Percentiles rank a stretch among this genome's conserved stretches.
phyloP scores from a whole-genome alignment of 2,797 vertebrate species.

The Diplodus puntazzo region DNA sequence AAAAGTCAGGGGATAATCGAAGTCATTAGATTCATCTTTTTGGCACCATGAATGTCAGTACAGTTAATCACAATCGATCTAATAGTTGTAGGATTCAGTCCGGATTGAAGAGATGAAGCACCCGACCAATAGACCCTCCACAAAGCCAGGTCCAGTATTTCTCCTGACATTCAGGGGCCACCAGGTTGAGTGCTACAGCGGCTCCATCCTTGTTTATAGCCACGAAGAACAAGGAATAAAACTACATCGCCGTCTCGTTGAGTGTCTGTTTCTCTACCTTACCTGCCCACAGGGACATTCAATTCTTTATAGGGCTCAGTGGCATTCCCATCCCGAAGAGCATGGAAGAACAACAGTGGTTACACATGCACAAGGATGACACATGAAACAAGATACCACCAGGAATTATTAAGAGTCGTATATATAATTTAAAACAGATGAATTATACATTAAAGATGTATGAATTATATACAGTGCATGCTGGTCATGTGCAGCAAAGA shows the following conservation, averaged over 20 bases:
- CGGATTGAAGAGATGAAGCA: neutral
- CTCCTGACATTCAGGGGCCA: neutral
- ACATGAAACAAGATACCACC: slow-evolving; percentile 25
- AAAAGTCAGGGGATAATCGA: neutral
- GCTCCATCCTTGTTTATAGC: slow-evolving; percentile 33
- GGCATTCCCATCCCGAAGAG: slow-evolving; percentile 25
- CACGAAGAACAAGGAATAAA: slow-evolving; percentile 18
- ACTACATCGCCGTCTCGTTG: slow-evolving; percentile 6
- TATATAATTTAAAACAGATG: slow-evolving; percentile 33
- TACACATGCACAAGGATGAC: slow-evolving; percentile 28
- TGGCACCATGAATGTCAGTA: neutral
- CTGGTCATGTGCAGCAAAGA: neutral
- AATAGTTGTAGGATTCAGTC: neutral
- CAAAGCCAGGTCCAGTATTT: neutral
- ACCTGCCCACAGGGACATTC: slow-evolving; percentile 38
- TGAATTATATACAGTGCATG: slow-evolving; percentile 36
- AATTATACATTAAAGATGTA: slow-evolving; percentile 46
- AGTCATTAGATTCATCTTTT: neutral
- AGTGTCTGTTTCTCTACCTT: slow-evolving; percentile 23
- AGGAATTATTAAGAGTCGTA: slow-evolving; percentile 10
- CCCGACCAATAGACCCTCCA: neutral
- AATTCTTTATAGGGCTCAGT: slow-evolving; percentile 35
- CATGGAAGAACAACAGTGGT: neutral
- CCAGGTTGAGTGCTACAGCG: neutral
- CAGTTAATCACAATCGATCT: neutral